Evolutionary conservation across 2,113 vertebrate genomes (phyloP).

Genomic region (Crocuta crocuta): DNA sequence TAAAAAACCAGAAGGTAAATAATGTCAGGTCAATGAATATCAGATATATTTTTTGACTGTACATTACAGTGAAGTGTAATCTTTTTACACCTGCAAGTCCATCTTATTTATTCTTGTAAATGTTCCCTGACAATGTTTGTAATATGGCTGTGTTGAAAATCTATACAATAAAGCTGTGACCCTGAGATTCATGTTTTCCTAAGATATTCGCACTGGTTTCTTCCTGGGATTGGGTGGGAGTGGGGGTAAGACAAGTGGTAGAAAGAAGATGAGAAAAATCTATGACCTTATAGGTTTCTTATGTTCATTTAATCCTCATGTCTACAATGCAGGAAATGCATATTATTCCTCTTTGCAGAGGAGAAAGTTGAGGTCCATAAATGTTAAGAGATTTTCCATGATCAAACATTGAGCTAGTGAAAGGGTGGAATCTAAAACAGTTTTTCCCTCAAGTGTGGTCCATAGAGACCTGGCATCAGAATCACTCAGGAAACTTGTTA

Average conservation of each 20-base stretch:
- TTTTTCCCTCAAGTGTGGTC: not conserved
- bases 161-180: slow-evolving; percentile 92
- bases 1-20: slow-evolving; percentile 89
- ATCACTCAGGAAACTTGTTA: not conserved
- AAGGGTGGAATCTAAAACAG: not conserved
- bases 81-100: slow-evolving; percentile 92
- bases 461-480: not conserved
- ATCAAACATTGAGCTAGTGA: not conserved
- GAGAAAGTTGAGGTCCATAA: not conserved
- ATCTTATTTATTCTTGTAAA: slow-evolving; percentile 94
- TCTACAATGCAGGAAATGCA: not conserved
- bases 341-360: not conserved
- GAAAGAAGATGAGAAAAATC: not conserved
- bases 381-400: not conserved
- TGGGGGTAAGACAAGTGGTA: not conserved
- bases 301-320: not conserved
- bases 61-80: slow-evolving; percentile 92
- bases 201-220: slow-evolving; percentile 83
- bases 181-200: slow-evolving; percentile 90
- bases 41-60: slow-evolving; percentile 93
- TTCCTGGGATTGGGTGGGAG: slow-evolving; percentile 74
- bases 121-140: slow-evolving; percentile 92
- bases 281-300: not conserved
- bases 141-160: slow-evolving; percentile 91
- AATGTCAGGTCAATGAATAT: slow-evolving; percentile 92